These are phyloP conservation scores for Tiliacea citrago DNA, from an alignment of 2,888 invertebrate species.

Conservation along the genomic window DNA sequence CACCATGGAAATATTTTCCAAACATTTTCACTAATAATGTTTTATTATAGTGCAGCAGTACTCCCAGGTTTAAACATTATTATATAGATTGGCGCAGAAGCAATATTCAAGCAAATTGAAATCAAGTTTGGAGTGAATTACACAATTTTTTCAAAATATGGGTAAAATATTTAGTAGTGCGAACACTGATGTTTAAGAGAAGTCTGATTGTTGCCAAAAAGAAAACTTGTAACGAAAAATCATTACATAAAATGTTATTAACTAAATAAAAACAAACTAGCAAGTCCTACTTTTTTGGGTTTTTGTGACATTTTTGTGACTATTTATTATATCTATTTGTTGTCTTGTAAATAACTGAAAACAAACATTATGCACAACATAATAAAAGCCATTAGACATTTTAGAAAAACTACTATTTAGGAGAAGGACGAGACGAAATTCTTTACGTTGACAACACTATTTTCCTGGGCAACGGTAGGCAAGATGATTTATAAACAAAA, in stretches of 20 bases:
- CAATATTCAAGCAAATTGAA: not conserved
- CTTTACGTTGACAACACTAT: slow-evolving; percentile 75
- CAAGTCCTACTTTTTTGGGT: not conserved
- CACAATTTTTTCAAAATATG: not conserved
- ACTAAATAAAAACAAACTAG: not conserved
- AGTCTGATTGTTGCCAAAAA: not conserved
- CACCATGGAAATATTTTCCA: not conserved
- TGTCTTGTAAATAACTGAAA: not conserved
- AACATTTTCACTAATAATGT: not conserved
- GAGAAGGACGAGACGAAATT: not conserved
- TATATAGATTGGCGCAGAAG: not conserved
- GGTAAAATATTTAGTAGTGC: not conserved
- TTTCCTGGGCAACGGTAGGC: slow-evolving; percentile 89
- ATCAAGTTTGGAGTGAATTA: not conserved
- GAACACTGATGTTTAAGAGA: not conserved
- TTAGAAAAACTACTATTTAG: slow-evolving; percentile 15
- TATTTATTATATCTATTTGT: too few relatives aligned
- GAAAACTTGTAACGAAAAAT: not conserved
- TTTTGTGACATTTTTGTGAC: not conserved
- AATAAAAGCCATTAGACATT: too few relatives aligned
- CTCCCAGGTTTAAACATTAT: not conserved
- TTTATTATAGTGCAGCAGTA: not conserved
- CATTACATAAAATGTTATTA: not conserved
- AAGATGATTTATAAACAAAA: slow-evolving; percentile 90
- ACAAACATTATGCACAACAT: not conserved